Evolutionary conservation across 2,113 vertebrate genomes (phyloP).

Genomic region (Petromus typicus): DNA sequence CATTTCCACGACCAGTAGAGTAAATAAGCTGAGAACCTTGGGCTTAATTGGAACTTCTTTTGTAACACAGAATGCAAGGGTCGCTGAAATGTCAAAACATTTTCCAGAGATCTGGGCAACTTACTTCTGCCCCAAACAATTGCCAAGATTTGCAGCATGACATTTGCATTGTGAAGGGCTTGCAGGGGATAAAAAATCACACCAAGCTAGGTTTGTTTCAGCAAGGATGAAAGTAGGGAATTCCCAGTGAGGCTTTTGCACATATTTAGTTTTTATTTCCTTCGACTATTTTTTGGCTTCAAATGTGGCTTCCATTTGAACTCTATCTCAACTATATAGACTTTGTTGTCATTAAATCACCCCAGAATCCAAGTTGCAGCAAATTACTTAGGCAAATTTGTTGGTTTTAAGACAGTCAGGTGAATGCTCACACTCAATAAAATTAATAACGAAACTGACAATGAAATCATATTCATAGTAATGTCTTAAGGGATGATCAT

Average conservation of each 20-base stretch:
- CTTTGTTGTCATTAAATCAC: not conserved
- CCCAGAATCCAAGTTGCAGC: not conserved
- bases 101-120: constrained; percentile 69
- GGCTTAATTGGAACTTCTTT: constrained; percentile 66
- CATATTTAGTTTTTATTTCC: constrained; percentile 53
- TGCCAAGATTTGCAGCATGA: constrained; percentile 69
- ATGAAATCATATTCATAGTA: not conserved
- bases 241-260: constrained; percentile 39
- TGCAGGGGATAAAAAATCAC: constrained; percentile 47
- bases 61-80: constrained; percentile 66
- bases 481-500: not conserved
- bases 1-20: constrained; percentile 19
- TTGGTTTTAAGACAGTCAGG: constrained; percentile 31
- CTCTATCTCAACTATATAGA: not conserved
- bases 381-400: not conserved
- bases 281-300: not conserved
- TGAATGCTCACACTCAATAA: constrained; percentile 32
- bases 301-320: constrained; percentile 24
- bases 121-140: constrained; percentile 66
- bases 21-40: constrained; percentile 57
- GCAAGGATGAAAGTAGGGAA: not conserved
- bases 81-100: constrained; percentile 76
- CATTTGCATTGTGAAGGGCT: constrained; percentile 70
- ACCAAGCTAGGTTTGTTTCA: not conserved
- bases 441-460: constrained; percentile 37